phyloP scores from a whole-genome alignment of 2,888 invertebrate genomes.

The Netelia fuscicornis region DNA sequence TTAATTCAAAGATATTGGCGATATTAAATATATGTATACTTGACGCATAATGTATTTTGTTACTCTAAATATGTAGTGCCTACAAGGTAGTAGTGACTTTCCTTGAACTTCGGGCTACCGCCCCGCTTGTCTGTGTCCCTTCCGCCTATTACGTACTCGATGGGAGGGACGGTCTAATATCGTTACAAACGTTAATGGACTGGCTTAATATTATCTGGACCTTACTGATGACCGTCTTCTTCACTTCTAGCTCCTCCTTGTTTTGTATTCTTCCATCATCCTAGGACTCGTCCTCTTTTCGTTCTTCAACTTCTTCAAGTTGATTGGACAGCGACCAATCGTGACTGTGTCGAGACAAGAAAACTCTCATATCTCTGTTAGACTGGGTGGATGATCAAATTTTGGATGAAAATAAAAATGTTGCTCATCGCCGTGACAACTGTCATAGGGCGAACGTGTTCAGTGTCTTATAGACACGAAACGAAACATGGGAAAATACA shows the following conservation, averaged over 20 bases:
- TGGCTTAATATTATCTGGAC: slow-evolving; percentile 84
- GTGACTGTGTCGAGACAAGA: background rate
- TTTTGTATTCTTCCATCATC: slow-evolving; percentile 54
- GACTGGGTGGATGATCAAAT: too few relatives aligned
- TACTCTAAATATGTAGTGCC: background rate
- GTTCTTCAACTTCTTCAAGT: background rate
- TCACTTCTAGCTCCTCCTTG: slow-evolving; percentile 45
- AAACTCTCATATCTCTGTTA: background rate
- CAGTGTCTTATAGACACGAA: too few relatives aligned
- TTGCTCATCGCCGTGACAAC: too few relatives aligned
- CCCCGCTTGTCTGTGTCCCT: slow-evolving; percentile 17
- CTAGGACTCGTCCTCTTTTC: background rate
- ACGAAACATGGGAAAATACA: too few relatives aligned
- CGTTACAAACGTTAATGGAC: slow-evolving; percentile 84
- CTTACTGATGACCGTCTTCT: slow-evolving; percentile 70
- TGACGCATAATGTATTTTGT: slow-evolving; percentile 38
- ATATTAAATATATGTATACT: slow-evolving; percentile 3
- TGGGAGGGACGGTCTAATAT: slow-evolving; percentile 80
- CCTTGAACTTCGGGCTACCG: slow-evolving; percentile 12
- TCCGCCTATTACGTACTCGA: slow-evolving; percentile 46
- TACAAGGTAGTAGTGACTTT: slow-evolving; percentile 1
- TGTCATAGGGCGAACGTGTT: too few relatives aligned
- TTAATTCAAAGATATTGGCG: background rate
- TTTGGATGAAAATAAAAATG: too few relatives aligned
- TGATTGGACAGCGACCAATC: background rate